Evolutionary conservation across 1,140 invertebrate species (phyloP).

Genomic region (Sogatella furcifera): DNA sequence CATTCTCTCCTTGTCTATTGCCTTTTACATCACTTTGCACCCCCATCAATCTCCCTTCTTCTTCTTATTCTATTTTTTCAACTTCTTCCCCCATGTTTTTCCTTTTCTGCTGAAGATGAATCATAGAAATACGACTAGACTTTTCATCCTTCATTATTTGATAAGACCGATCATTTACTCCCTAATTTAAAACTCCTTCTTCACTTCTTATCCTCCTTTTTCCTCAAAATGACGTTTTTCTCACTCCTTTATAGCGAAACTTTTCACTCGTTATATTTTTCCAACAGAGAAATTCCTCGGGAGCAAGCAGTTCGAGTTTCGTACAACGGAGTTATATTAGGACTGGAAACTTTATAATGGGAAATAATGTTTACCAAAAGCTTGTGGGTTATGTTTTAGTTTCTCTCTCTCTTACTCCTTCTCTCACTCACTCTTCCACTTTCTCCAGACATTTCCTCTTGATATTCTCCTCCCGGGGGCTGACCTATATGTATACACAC

Average conservation of each 20-base stretch:
- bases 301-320: too few species aligned
- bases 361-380: slow-evolving; percentile 14
- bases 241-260: slow-evolving; percentile 7
- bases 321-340: slow-evolving; percentile 6
- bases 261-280: slow-evolving; percentile 78
- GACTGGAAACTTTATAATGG: slow-evolving; percentile 15
- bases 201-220: neutral
- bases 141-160: too few species aligned
- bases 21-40: neutral
- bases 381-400: neutral
- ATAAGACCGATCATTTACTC: too few species aligned
- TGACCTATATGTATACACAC: too few species aligned
- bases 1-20: slow-evolving; percentile 1
- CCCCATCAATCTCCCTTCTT: neutral
- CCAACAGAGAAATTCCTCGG: slow-evolving; percentile 57
- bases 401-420: neutral
- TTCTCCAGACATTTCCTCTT: neutral
- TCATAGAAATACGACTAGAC: too few species aligned
- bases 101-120: neutral
- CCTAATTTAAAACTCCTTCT: neutral
- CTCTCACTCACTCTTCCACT: too few species aligned
- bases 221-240: neutral
- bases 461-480: neutral
- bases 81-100: neutral
- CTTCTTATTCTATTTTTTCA: neutral